Evolutionary conservation across 2,797 vertebrate genomes (phyloP), one percentile per base, ranked within the genome.

Genomic region (Rhinichthys osculus): DNA sequence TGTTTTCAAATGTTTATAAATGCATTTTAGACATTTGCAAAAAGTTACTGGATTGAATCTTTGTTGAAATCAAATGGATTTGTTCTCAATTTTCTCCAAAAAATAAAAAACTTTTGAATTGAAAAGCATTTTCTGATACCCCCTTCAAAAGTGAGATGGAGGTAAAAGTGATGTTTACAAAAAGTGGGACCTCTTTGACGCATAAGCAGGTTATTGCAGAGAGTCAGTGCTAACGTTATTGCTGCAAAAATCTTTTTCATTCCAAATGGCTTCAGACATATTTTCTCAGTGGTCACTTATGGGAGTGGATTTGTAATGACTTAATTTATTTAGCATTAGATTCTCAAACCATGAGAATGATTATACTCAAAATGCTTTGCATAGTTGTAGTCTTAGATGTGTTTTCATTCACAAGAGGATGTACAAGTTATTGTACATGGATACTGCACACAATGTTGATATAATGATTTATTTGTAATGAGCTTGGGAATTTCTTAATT

Each of bases 241-340:
- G n/a, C n/a, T n/a, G n/a, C n/a, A n/a, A n/a, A n/a, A n/a, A n/a
- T n/a, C n/a, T n/a, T n/a, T n/a, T n/a, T n/a, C n/a, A n/a, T n/a
- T n/a, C n/a, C 33, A 1, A 44, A 13, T 44, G 44, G 44, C 27
- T 23, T 44, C 62, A n/a, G 30, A 69, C 23, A 57, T 64, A 35
- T 77, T 86, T 84, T 70, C 33, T 50, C 64, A 23, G 35, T 71
- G 84, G 35, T 81, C 69, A 66, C 83, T 44, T 59, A 69, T 74
- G 84, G 81, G 47, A 78, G 78, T 59, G 33, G 59, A 62, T 82
- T 83, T 81, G 42, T 83, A 76, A 77, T 81, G 62, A 66, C 71
- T 85, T 81, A 16, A 70, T 73, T 30, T 7, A 30, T 64, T 64
- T 80, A 78, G 57, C 54, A 76, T 86, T 88, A 50, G 33, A 74